Evolutionary conservation across 2,113 vertebrate genomes (phyloP).

Genomic region (Phalacrocorax carbo): DNA sequence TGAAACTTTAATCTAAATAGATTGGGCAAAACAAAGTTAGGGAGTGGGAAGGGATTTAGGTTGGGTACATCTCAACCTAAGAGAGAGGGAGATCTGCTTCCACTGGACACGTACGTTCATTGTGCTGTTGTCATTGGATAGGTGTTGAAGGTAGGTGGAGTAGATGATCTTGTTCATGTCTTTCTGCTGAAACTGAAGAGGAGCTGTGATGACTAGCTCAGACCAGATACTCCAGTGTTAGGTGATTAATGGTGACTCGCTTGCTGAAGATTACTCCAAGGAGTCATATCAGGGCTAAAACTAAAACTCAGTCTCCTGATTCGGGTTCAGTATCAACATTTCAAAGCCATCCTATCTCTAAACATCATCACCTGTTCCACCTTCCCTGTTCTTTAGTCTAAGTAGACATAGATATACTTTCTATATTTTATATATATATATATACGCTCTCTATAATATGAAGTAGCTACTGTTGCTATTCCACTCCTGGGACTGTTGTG

Average conservation of each 20-base stretch:
- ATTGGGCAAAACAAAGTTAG: not conserved
- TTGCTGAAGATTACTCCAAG: not conserved
- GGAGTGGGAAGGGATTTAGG: not conserved
- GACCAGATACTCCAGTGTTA: not conserved
- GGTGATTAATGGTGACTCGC: not conserved
- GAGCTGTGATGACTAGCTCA: not conserved
- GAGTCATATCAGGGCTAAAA: not conserved
- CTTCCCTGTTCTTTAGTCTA: not conserved
- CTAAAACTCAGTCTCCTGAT: not conserved
- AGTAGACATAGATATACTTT: not conserved
- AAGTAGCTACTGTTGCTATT: not conserved
- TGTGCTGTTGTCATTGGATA: not conserved
- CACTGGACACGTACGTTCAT: not conserved
- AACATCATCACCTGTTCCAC: not conserved
- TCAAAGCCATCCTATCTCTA: not conserved
- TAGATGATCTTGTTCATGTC: not conserved
- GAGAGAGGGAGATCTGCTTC: not conserved
- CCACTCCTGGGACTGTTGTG: not conserved
- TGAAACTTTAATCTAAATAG: not conserved
- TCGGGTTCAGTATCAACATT: rapidly evolving
- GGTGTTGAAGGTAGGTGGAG: not conserved
- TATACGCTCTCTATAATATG: not conserved
- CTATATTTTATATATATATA: not conserved
- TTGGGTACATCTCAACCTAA: not conserved
- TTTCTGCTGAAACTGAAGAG: not conserved